Evolutionary conservation across 2,113 vertebrate species (phyloP), one percentile per base, ranked within the genome.

Genomic region (Erythrocercus mccallii): DNA sequence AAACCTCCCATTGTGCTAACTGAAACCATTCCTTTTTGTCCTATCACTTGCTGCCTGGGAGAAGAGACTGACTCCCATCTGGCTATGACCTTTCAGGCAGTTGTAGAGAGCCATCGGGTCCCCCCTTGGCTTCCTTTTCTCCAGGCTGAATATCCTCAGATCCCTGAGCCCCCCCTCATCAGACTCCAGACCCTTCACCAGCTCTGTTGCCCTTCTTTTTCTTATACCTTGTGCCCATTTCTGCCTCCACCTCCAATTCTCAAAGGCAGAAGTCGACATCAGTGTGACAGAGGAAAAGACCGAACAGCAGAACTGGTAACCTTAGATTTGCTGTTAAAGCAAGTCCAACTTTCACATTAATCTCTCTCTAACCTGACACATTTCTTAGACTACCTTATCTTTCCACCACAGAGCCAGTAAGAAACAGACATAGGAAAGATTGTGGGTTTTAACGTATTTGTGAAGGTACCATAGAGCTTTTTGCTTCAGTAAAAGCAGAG

Each of bases 271-370:
- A 90, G 61, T 21, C 13, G 53, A 30, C 5, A 21, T 31, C 1
- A 1, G 20, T 51, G 35, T 30, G 31, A 45, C 0, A 0, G 4
- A 82, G 28, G 11, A 53, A 37, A 57, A 80, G 1, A 6, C 17
- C 71, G 27, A 81, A 66, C 6, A 71, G 15, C 5, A 40, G 24
- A 4, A 19, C 5, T 56, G 20, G 7, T 25, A 76, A 80, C 45
- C 48, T 23, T 19, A 69, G 31, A 37, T 17, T 20, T 60, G 11
- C 8, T 82, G 12, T 16, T 51, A 85, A 12, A 82, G 17, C 5
- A 85, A 72, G 27, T 40, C 28, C 37, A 66, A 9, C 21, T 66
- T 65, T 21, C 24, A 42, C 15, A 27, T 31, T 88, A 25, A 65
- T 28, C 23, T 60, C 17, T 87, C 42, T 22, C 37, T 70, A 70